Conservation (phyloP, 2,888 invertebrate genomes). For the Lasioglossum leucozonium region DNA sequence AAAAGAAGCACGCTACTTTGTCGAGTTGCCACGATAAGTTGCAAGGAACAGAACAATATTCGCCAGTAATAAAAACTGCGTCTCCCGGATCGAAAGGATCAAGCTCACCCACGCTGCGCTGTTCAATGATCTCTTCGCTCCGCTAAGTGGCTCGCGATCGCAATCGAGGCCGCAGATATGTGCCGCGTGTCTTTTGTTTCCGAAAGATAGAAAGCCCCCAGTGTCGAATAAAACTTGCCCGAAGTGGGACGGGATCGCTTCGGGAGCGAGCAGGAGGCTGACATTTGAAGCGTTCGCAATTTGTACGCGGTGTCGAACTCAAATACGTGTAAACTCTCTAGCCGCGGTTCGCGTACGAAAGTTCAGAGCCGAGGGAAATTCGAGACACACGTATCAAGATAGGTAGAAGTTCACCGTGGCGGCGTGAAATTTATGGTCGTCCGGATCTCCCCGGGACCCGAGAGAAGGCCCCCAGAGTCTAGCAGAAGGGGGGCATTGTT, state of each 20-base stretch:
- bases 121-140: neutral
- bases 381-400: conserved; percentile 65
- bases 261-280: conserved; percentile 21
- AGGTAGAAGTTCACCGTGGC: conserved; percentile 52
- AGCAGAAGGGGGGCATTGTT: neutral
- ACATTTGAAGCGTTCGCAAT: conserved; percentile 56
- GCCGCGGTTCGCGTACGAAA: conserved; percentile 44
- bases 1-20: no score
- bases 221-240: conserved; percentile 15
- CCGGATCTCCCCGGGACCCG: conserved; percentile 23
- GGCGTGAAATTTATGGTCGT: conserved; percentile 50
- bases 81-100: neutral
- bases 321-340: conserved; percentile 54
- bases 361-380: conserved; percentile 65
- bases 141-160: conserved; percentile 13
- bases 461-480: neutral
- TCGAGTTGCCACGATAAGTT: neutral
- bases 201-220: conserved; percentile 13
- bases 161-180: neutral
- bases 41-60: neutral
- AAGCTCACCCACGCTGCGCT: neutral
- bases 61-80: neutral
- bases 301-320: conserved; percentile 63
- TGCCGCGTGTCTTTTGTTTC: conserved; percentile 11
- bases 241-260: conserved; percentile 40